Base-by-base conservation (phyloP, 1,140 invertebrate species). In the Ericerus pela region DNA sequence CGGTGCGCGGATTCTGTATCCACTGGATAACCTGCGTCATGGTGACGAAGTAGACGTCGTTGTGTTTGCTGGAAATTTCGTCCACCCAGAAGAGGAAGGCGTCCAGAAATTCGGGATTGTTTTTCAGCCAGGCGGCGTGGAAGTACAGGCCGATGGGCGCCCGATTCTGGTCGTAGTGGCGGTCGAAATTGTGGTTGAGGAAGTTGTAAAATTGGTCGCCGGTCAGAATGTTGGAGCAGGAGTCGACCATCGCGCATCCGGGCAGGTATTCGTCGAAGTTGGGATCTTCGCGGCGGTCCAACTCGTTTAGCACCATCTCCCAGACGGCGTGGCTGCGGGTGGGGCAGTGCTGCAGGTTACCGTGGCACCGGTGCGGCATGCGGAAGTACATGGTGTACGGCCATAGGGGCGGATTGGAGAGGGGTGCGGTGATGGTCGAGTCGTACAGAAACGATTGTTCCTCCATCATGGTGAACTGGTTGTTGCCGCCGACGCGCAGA, bases 241-340 rank as follows among this genome's bases (percentile, higher is more conserved):
- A 92, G 69, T 96, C 91, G 1, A 95, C 89, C 91, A 95, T 95
- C 61, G 89, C 88, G 65, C 92, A 96, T 38, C 91, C 91, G 2
- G 89, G 87, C 2, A 95, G 72, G 63, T 89, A 87, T 68, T 95
- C 90, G 65, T 94, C 89, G 64, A 89, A 88, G 59, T 75, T 81
- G 0, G 89, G 89, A 67, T 94, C 88, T 69, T 94, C 91, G 58
- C 91, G 79, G 58, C 89, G 77, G 72, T 95, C 90, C 62, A 94
- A 70, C 68, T 95, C 90, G 67, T 95, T 95, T 84, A 95, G 89
- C n/a, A 94, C 89, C 87, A 95, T 93, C 72, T 95, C 91, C 91
- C 91, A 95, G 11, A 94, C 89, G 24, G 90, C 89, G 67, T 94
- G 90, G 59, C 76, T 85, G 67, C 89, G 80, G 1, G 90, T 92